Conservation (phyloP, 2,888 invertebrate species). For the Drosophila parthenogenetica region DNA sequence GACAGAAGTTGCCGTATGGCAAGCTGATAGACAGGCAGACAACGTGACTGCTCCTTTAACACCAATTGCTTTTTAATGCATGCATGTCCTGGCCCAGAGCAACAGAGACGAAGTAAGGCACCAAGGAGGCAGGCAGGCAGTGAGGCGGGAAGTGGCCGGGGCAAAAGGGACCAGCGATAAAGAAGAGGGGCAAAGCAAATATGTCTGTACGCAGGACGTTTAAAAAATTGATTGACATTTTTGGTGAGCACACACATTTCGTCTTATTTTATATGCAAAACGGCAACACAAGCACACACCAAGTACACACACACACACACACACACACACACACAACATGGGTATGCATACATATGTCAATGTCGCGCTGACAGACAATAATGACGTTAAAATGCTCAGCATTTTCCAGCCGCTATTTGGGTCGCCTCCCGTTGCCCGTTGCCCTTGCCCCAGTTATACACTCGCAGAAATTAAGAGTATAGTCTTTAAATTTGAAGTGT, state of each 20-base stretch:
- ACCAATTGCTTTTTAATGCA: conserved; percentile 81
- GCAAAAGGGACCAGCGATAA: background rate
- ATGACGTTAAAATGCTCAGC: conserved; percentile 80
- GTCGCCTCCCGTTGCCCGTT: conserved; percentile 28
- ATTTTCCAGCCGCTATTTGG: conserved; percentile 66
- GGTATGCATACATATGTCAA: conserved; percentile 69
- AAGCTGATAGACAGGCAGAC: conserved; percentile 72
- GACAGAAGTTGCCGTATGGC: conserved; percentile 53
- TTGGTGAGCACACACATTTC: conserved; percentile 78
- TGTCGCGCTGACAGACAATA: conserved; percentile 82
- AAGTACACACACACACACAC: conserved; percentile 24
- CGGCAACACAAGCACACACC: conserved; percentile 42
- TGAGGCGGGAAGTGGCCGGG: too few relatives aligned
- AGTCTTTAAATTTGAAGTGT: background rate
- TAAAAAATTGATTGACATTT: conserved; percentile 80
- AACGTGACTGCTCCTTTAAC: conserved; percentile 80
- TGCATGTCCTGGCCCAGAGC: conserved; percentile 59
- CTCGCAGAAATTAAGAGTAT: conserved; percentile 1
- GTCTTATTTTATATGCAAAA: conserved; percentile 76
- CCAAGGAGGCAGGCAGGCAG: background rate
- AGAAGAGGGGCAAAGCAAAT: conserved; percentile 45
- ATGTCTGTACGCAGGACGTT: conserved; percentile 57
- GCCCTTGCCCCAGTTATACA: conserved; percentile 7
- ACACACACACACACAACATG: conserved; percentile 11
- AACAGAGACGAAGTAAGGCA: background rate